Base-by-base conservation (phyloP, 2,888 invertebrate genomes). In the Sminthurides aquaticus region DNA sequence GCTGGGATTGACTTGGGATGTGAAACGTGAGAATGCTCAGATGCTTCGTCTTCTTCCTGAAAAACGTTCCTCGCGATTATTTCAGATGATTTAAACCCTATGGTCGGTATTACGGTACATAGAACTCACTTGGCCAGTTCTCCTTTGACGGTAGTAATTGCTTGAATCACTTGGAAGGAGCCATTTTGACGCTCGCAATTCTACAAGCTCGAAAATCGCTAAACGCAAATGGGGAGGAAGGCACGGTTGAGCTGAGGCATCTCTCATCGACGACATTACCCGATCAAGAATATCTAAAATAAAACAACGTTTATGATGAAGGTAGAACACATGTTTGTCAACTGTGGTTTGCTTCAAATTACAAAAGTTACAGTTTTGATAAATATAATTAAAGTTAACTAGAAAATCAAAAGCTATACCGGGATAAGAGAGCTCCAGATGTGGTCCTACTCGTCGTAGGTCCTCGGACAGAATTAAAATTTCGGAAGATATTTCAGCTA, bases 141-240 rank as follows among this genome's bases (percentile, higher is more conserved):
- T 63, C 27, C 74, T 67, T 69, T 81, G 79, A 57, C 78, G 78
- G 78, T 92, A 93, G 80, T 92, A 93, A 76, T 87, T 86, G 79
- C 86, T 87, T 83, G 90, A 87, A 75, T 89, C 87, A 79, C 90
- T 89, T 73, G 86, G 87, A 69, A 88, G 87, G 78, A 89, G 87
- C 95, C 95, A 95, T 77, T 89, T 87, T 80, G 90, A 90, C 69
- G 94, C 94, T 78, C 95, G 84, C 77, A 95, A 82, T 82, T 96
- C 95, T 76, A 96, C 91, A 70, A 95, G 83, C 82, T 95, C 93
- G 78, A 96, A 86, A 76, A 95, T 72, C 11, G 74, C 74, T 3
- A 74, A 62, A 20, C 69, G 64, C 20, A 69, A 57, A 57, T 60
- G 55, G 3, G 70, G 66, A 8, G 71, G 70, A 49, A 73, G 65